Conservation (phyloP, 2,797 vertebrate species). For the Uromys caudimaculatus region DNA sequence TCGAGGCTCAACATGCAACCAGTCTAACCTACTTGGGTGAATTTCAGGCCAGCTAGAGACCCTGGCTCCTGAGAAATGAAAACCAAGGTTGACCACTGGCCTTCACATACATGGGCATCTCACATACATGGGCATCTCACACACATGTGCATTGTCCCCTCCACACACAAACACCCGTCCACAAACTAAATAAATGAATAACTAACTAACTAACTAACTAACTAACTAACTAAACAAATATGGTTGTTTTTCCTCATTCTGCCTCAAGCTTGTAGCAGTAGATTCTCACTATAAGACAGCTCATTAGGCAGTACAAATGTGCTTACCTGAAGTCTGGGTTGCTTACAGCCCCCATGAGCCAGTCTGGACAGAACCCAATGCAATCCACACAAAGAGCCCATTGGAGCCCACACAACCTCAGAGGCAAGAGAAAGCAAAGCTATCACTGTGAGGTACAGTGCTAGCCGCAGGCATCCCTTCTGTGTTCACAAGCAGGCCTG, state of each 20-base stretch:
- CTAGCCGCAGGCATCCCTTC: neutral
- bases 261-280: slow-evolving; percentile 3
- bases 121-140: neutral
- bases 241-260: neutral
- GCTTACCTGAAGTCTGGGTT: neutral
- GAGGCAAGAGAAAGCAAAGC: neutral
- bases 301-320: neutral
- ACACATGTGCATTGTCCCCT: neutral
- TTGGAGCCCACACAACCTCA: neutral
- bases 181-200: neutral
- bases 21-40: neutral
- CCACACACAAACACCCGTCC: neutral
- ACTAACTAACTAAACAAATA: neutral
- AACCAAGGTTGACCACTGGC: neutral
- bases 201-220: too few relatives aligned
- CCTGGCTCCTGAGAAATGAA: neutral
- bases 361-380: neutral
- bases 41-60: neutral
- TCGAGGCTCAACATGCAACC: too few relatives aligned
- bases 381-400: neutral
- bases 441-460: neutral
- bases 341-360: neutral
- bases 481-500: neutral
- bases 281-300: neutral
- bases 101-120: neutral